phyloP scores from a whole-genome alignment of 2,113 vertebrate genomes.

The Brachionichthys hirsutus region DNA sequence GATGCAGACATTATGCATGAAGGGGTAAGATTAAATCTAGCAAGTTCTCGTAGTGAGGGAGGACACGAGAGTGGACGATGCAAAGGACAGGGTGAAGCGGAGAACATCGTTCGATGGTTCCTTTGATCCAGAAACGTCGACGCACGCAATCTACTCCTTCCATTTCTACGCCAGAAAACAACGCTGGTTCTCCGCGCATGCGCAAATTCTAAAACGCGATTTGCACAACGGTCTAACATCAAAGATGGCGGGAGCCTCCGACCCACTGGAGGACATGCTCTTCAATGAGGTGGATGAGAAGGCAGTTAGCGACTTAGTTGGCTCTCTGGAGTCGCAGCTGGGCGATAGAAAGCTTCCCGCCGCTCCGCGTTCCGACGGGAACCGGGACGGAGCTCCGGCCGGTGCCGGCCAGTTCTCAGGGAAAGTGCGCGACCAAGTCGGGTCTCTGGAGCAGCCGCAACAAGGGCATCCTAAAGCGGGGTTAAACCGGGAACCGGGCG shows the following conservation, averaged over 20 bases:
- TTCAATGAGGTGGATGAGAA: conserved; percentile 87
- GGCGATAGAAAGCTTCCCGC: conserved; percentile 68
- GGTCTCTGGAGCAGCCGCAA: conserved; percentile 72
- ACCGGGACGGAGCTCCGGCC: conserved; percentile 52
- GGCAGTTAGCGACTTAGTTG: conserved; percentile 85
- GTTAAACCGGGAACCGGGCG: conserved; percentile 58
- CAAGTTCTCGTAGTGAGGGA: too few relatives aligned
- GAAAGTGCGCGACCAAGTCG: conserved; percentile 73
- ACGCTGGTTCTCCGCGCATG: conserved; percentile 76
- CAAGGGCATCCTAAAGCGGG: conserved; percentile 76
- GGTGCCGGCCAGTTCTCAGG: conserved; percentile 71
- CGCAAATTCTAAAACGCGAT: conserved; percentile 77
- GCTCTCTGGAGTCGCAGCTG: conserved; percentile 84
- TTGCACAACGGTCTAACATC: conserved; percentile 81
- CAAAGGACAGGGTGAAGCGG: too few relatives aligned
- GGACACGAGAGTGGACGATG: too few relatives aligned
- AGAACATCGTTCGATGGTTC: too few relatives aligned
- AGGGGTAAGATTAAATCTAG: too few relatives aligned
- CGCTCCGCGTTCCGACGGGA: conserved; percentile 58
- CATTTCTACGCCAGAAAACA: conserved; percentile 47
- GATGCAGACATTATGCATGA: too few relatives aligned
- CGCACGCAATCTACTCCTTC: background rate
- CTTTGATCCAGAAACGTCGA: background rate
- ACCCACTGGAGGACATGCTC: conserved; percentile 89
- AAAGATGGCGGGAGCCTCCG: conserved; percentile 88